Base-by-base conservation (phyloP, 2,113 vertebrate genomes). In the Sceloporus tristichus region DNA sequence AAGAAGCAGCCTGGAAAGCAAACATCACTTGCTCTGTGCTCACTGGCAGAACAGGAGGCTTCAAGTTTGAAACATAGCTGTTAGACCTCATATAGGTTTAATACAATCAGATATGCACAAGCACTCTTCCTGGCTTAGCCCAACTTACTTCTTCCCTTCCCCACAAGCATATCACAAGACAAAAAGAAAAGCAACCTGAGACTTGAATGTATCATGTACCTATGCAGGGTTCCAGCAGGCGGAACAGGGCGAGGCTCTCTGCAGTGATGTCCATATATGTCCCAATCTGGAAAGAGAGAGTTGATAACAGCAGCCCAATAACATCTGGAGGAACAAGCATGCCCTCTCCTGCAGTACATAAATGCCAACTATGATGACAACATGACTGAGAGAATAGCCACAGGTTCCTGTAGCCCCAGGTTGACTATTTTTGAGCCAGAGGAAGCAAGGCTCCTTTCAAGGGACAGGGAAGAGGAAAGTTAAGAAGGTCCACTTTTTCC, bases 221-320 rank as follows among this genome's bases (percentile, higher is more conserved):
- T 95, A 98, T 97, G 74, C 90, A 94, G 38, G 98, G 98, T 91
- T 98, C 97, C 86, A 99, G 87, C 95, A 98, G 95, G 92, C 98
- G 97, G 91, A 99, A 99, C 76, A 98, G 96, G 23, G 97, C 95
- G 74, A 99, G 90, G 78, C 98, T 98, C 87, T 98, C 98, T 87
- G 96, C 94, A 0, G 96, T 97, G 91, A 99, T 98, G 81, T 99
- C 97, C 87, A 91, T 92, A 89, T 96, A 77, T 56, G 93, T 97
- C 48, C 97, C 97, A 54, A 99, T 97, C 98, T 99, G 92, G 29
- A 89, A 73, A 27, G 7, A 5, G 40, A 29, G 9, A 48, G 42
- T 25, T 16, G 77, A 9, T 13, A 59, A 10, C 14, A 13, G 56
- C 56, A 59, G 56, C 11, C 56, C 56, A 68, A 25, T 13, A 68